Base-by-base conservation (phyloP, 2,888 invertebrate species). In the Hemaris fuciformis region DNA sequence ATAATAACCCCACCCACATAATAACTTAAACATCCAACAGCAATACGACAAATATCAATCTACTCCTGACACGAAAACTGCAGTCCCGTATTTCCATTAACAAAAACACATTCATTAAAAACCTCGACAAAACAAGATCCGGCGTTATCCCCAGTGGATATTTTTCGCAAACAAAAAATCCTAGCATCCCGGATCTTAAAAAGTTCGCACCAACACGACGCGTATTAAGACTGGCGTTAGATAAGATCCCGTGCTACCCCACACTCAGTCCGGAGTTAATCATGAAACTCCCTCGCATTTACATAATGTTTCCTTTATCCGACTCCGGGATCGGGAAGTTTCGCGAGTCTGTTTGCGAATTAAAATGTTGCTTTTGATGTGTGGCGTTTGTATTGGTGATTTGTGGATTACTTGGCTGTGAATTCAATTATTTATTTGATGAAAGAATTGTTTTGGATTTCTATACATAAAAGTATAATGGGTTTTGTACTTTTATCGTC, bases 271-370 rank as follows among this genome's bases (percentile, higher is more conserved):
- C 70, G 70, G 78, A 89, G 88, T 89, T 88, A 87, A 90, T 90
- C 88, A 89, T 85, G 88, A 80, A 86, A 80, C 83, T 76, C 70
- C 66, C 74, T 70, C 83, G 79, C 82, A 88, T 90, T 90, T 89
- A 88, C 90, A 90, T 90, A 89, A 89, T 85, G 87, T 83, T 84
- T 77, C 80, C 82, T 85, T 81, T 84, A 84, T 81, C 79, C 80
- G 76, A 75, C 78, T 80, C 73, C 75, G 74, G 75, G 79, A 79
- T 81, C 75, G 80, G 72, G 84, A 87, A 85, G 75, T 84, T 87
- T 75, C 65, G 59, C 67, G 60, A 69, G 72, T 53, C 48, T 48
- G 53, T 53, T 53, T 27, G 10, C 53, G 53, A 53, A 53, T 53
- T 53, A 53, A 53, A 53, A 53, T 10, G 38, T 18, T 27, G 15